Conservation (phyloP, 2,888 invertebrate species). For the Monoplex corrugatus region DNA sequence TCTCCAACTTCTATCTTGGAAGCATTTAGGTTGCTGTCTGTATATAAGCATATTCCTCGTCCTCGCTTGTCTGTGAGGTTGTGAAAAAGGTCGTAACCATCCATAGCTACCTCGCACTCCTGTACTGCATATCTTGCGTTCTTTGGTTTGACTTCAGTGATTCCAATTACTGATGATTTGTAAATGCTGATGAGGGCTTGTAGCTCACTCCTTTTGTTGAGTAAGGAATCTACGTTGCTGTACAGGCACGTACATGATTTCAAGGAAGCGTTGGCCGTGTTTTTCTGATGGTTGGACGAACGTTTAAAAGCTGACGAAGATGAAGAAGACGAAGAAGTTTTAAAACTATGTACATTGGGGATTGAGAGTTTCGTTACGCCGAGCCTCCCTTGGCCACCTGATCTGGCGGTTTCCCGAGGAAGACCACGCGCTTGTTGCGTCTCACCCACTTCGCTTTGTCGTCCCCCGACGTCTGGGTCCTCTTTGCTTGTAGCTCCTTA, state of each 20-base stretch:
- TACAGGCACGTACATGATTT: slow-evolving; percentile 2
- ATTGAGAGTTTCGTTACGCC: background rate
- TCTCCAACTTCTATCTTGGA: background rate
- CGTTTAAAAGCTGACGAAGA: background rate
- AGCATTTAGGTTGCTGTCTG: slow-evolving; percentile 13
- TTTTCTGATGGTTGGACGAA: background rate
- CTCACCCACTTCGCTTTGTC: slow-evolving; percentile 17
- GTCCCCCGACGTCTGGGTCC: background rate
- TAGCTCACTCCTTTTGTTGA: slow-evolving; percentile 2
- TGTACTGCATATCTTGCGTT: slow-evolving; percentile 14
- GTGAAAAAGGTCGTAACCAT: background rate
- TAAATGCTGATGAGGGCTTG: background rate
- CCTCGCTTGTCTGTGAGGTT: slow-evolving; percentile 17
- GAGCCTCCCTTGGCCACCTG: background rate
- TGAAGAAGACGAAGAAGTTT: background rate
- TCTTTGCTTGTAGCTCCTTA: background rate
- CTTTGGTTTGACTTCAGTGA: slow-evolving; percentile 5
- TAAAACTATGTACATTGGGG: background rate
- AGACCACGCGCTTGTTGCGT: background rate
- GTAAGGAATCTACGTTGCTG: background rate
- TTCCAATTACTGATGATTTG: slow-evolving; percentile 14
- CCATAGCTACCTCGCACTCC: slow-evolving; percentile 16
- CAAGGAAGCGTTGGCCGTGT: background rate
- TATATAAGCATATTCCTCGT: background rate
- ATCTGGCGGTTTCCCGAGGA: background rate